Percentiles rank a stretch among this genome's conserved stretches.
phyloP scores from a whole-genome alignment of 2,797 vertebrate genomes.

The Pangasius larnaudii region DNA sequence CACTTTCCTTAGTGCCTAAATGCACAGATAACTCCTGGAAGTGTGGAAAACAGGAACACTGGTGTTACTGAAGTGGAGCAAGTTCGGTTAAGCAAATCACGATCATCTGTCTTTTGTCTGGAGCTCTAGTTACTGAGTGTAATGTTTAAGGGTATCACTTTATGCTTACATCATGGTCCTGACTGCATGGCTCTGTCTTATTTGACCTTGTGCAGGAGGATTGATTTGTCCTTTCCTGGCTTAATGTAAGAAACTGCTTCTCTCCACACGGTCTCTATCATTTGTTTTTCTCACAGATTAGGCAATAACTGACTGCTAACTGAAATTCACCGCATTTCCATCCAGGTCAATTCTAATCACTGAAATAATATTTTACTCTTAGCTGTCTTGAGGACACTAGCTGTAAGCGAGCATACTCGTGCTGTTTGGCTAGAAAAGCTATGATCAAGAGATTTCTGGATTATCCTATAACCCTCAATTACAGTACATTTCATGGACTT shows the following conservation, averaged over 20 bases:
- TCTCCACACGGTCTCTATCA: neutral
- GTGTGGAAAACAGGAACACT: neutral
- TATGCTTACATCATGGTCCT: constrained; percentile 27
- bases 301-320: neutral
- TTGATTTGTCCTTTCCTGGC: constrained; percentile 7
- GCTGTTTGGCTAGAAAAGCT: neutral
- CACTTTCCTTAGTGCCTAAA: neutral
- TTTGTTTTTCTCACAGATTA: neutral
- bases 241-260: neutral
- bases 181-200: neutral
- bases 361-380: neutral
- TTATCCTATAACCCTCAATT: neutral
- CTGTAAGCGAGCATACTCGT: neutral
- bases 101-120: constrained; percentile 11
- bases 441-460: neutral
- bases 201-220: constrained; percentile 29
- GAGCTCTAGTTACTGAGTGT: neutral
- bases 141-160: constrained; percentile 16
- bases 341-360: neutral
- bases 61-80: neutral
- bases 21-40: constrained; percentile 10
- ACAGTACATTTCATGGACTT: neutral
- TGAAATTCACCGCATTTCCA: neutral
- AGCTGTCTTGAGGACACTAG: neutral
- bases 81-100: neutral